Evolutionary conservation across 2,113 vertebrate species (phyloP).

Genomic region (Aleadryas rufinucha): DNA sequence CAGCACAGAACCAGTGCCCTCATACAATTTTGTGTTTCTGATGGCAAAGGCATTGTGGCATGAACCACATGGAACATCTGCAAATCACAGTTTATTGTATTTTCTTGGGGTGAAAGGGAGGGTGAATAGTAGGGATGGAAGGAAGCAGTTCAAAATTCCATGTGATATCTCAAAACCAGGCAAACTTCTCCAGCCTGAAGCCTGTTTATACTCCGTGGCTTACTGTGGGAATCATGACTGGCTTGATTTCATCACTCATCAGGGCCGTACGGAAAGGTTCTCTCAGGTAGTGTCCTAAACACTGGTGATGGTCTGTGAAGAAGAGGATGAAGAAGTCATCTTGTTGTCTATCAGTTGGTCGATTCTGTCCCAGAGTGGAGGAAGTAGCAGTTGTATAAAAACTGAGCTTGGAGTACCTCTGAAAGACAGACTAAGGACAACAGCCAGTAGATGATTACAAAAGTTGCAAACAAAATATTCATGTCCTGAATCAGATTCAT

Average conservation of each 20-base stretch:
- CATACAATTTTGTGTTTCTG: background rate
- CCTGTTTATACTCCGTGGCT: background rate
- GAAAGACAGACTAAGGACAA: background rate
- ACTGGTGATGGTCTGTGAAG: background rate
- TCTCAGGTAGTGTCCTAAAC: background rate
- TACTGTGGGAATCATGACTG: background rate
- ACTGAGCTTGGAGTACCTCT: background rate
- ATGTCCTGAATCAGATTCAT: background rate
- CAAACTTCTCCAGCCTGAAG: background rate
- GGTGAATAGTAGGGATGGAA: background rate
- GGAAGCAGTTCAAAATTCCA: background rate
- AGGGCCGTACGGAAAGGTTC: accelerated
- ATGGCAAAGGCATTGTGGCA: background rate
- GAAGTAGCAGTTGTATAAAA: background rate
- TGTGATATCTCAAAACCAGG: background rate
- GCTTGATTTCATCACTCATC: background rate
- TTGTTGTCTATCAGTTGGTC: background rate
- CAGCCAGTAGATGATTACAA: background rate
- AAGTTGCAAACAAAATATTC: background rate
- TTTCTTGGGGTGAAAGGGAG: accelerated
- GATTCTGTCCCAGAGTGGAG: background rate
- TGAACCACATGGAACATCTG: background rate
- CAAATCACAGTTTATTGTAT: background rate
- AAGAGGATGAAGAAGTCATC: background rate
- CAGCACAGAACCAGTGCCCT: background rate